These are phyloP conservation scores for Diaphora mendica DNA, from an alignment of 2,888 invertebrate species.

Conservation along the genomic window DNA sequence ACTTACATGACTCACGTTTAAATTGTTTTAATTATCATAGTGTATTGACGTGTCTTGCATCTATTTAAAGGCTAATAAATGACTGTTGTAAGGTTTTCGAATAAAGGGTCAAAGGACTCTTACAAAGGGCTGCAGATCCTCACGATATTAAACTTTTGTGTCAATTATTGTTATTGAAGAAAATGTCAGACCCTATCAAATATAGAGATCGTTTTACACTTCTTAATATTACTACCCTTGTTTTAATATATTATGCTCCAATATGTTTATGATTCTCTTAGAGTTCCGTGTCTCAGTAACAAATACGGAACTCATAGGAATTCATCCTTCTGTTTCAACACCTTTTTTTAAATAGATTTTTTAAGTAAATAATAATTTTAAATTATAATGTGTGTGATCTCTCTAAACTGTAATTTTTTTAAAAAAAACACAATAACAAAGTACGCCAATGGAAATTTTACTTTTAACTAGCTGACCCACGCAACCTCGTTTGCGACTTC, in stretches of 20 bases:
- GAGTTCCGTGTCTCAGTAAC: no score
- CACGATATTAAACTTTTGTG: not conserved
- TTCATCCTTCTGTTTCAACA: no score
- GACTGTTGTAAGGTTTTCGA: not conserved
- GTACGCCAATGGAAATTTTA: no score
- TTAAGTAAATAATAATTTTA: no score
- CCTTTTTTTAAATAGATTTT: no score
- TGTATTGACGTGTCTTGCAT: not conserved
- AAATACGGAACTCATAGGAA: no score
- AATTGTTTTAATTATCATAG: not conserved
- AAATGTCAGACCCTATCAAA: not conserved
- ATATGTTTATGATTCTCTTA: not conserved
- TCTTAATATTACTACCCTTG: not conserved
- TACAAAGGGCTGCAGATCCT: not conserved
- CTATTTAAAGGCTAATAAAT: not conserved
- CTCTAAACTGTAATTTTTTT: no score
- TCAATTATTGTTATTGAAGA: not conserved
- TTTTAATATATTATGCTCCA: not conserved
- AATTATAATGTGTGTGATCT: no score
- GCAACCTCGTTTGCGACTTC: no score
- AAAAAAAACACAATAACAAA: no score
- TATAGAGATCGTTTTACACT: not conserved
- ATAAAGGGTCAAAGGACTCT: not conserved
- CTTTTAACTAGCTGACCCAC: no score
- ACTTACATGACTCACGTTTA: no score